A percentile compares a stretch with the other conserved stretches of the same genome.
Conservation (phyloP, 1,140 invertebrate genomes). For the Drosophila miranda region DNA sequence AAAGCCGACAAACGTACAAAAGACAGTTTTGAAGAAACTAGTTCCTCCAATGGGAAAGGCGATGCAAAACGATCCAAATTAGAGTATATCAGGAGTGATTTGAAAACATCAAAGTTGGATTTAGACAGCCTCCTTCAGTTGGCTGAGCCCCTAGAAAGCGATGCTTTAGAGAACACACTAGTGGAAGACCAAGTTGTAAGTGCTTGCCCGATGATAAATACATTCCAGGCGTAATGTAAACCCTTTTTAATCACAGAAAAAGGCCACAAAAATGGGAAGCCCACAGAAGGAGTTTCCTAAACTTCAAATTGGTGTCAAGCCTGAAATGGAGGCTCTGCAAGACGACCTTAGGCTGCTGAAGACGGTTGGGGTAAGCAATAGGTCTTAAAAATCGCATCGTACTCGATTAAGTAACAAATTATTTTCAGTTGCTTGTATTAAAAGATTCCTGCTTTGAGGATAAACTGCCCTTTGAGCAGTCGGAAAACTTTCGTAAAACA, state of each 20-base stretch:
- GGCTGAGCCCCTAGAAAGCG: not conserved
- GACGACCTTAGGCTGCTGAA: conserved; percentile 21
- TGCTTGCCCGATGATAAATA: not conserved
- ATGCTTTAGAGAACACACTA: not conserved
- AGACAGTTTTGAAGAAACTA: too few species aligned
- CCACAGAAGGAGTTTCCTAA: not conserved
- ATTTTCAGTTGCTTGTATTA: conserved; percentile 51
- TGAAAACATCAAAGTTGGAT: conserved; percentile 1
- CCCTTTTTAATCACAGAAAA: not conserved
- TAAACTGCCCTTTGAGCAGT: conserved; percentile 19
- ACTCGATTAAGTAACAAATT: not conserved
- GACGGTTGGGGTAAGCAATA: conserved; percentile 51
- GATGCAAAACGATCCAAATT: conserved; percentile 4
- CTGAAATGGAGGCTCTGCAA: not conserved
- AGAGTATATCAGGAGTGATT: conserved; percentile 20
- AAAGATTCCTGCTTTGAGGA: conserved; percentile 34
- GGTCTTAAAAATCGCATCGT: not conserved
- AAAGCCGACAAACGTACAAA: too few species aligned
- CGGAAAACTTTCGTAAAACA: conserved; percentile 27
- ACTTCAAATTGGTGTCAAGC: too few species aligned
- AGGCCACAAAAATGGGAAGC: not conserved
- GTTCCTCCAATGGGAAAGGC: too few species aligned
- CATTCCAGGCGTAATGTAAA: not conserved
- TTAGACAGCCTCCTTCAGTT: conserved; percentile 28
- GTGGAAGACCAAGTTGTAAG: not conserved